Evolutionary conservation across 2,113 vertebrate genomes (phyloP).

Genomic region (Rana temporaria): DNA sequence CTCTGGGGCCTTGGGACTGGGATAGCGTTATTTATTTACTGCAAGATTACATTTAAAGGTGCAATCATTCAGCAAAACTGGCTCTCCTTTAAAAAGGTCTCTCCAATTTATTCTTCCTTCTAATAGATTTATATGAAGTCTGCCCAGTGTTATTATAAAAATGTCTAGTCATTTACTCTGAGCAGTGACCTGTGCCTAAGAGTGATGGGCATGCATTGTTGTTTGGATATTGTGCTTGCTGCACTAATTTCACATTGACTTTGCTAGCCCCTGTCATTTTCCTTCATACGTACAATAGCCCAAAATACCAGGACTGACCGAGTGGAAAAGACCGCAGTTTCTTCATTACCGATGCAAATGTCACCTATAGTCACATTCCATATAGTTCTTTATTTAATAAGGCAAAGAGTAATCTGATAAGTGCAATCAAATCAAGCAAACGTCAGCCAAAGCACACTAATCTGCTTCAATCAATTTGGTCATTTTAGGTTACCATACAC

Average conservation of each 20-base stretch:
- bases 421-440: no score
- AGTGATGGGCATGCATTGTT: neutral
- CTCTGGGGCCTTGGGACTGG: conserved; percentile 13
- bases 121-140: conserved; percentile 20
- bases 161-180: conserved; percentile 12
- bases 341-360: no score
- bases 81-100: conserved; percentile 11
- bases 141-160: neutral
- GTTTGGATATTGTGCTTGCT: neutral
- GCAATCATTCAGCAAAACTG: conserved; percentile 6
- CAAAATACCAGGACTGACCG: no score
- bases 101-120: neutral
- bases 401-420: no score
- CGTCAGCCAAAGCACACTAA: no score
- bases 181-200: neutral
- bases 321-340: no score
- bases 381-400: no score
- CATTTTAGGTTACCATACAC: no score
- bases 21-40: conserved; percentile 9
- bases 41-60: conserved; percentile 13
- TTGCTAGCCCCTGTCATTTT: no score
- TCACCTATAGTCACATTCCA: no score
- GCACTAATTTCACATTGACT: neutral
- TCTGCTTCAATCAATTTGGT: no score
- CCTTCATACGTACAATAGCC: no score